Conservation (phyloP, 2,888 invertebrate species). For the Heliconius ethilla region DNA sequence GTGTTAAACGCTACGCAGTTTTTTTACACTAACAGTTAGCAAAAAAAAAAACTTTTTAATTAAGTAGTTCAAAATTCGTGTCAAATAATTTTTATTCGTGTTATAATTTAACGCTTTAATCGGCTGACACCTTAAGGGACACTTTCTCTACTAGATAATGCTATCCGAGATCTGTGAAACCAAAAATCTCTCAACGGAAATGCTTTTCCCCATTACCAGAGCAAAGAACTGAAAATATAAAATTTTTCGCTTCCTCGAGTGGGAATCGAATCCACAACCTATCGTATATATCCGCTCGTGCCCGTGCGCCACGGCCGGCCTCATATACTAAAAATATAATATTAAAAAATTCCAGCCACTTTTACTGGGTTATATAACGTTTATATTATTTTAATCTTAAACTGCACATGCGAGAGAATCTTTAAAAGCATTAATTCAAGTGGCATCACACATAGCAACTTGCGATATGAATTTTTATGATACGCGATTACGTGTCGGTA, state of each 20-base stretch:
- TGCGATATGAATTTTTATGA: slow-evolving; percentile 42
- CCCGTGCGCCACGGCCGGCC: neutral
- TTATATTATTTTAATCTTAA: slow-evolving; percentile 1
- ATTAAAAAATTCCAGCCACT: no score
- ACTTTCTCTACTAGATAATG: no score
- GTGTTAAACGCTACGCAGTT: no score
- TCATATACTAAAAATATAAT: no score
- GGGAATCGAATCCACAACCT: neutral
- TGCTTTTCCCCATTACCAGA: neutral
- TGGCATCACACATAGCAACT: slow-evolving; percentile 31
- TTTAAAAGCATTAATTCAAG: slow-evolving; percentile 36
- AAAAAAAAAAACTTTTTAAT: no score
- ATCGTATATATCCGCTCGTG: neutral
- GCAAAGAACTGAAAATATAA: neutral
- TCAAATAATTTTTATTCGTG: no score
- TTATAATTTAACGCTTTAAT: no score
- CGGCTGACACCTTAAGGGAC: no score
- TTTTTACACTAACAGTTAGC: no score
- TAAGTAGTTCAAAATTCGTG: no score
- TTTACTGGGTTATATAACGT: neutral
- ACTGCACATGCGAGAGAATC: neutral
- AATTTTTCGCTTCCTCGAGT: neutral
- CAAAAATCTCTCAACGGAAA: no score
- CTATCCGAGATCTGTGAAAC: no score
- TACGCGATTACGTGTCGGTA: slow-evolving; percentile 36